These are phyloP conservation scores for Drosophila hydei DNA, from an alignment of 1,140 invertebrate species.

Conservation along the genomic window DNA sequence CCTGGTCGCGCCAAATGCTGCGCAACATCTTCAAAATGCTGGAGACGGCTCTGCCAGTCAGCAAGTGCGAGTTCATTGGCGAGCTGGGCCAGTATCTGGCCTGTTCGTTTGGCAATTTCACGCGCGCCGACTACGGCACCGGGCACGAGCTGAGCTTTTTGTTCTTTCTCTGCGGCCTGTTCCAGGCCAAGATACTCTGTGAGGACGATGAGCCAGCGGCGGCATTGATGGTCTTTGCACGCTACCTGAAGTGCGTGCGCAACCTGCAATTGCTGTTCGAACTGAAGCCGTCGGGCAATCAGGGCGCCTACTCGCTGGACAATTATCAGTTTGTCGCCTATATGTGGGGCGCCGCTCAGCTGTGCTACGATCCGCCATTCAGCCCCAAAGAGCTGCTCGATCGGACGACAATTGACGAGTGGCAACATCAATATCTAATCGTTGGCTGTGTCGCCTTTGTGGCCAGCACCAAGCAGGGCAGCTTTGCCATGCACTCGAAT, in stretches of 20 bases:
- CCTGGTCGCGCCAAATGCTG: slow-evolving; percentile 45
- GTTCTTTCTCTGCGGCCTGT: slow-evolving; percentile 52
- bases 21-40: slow-evolving; percentile 45
- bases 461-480: slow-evolving; percentile 27
- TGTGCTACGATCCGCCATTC: slow-evolving; percentile 52
- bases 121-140: slow-evolving; percentile 54
- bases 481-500: slow-evolving; percentile 54
- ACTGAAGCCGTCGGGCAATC: slow-evolving; percentile 26
- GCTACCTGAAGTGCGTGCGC: slow-evolving; percentile 53
- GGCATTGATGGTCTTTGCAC: slow-evolving; percentile 51
- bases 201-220: slow-evolving; percentile 42
- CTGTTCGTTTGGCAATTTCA: slow-evolving; percentile 46
- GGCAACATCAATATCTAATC: slow-evolving; percentile 38
- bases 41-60: slow-evolving; percentile 36
- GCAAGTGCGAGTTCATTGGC: slow-evolving; percentile 42
- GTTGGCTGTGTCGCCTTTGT: slow-evolving; percentile 31
- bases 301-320: slow-evolving; percentile 57
- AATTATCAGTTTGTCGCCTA: slow-evolving; percentile 60
- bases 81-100: slow-evolving; percentile 58
- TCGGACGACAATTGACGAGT: not conserved
- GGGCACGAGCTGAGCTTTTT: slow-evolving; percentile 59
- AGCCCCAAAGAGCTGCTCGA: slow-evolving; percentile 45
- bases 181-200: slow-evolving; percentile 37
- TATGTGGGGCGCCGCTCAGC: slow-evolving; percentile 58
- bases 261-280: slow-evolving; percentile 43